phyloP scores from a whole-genome alignment of 2,113 vertebrate genomes.

The Equus quagga region DNA sequence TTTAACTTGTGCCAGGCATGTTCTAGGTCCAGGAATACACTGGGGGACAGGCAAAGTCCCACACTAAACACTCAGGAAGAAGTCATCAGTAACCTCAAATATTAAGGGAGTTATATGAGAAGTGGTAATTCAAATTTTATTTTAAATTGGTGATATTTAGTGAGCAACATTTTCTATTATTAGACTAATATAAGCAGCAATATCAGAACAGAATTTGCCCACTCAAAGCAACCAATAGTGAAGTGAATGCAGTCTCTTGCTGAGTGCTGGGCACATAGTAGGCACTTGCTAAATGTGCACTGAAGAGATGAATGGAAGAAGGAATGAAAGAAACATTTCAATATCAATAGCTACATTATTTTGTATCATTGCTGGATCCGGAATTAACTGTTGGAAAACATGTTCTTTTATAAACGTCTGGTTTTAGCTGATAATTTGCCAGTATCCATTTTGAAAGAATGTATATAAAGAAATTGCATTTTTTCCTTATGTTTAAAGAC shows the following conservation, averaged over 20 bases:
- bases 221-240: background rate
- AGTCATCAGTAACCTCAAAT: background rate
- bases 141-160: background rate
- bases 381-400: background rate
- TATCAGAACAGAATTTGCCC: background rate
- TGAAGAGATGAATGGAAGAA: background rate
- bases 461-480: background rate
- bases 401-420: background rate
- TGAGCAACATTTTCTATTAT: background rate
- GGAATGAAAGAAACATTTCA: background rate
- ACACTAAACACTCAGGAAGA: background rate
- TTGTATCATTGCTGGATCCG: background rate
- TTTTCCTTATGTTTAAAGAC: conserved; percentile 36
- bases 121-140: conserved; percentile 13
- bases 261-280: background rate
- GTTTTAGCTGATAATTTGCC: background rate
- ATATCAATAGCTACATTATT: background rate
- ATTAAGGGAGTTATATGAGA: background rate
- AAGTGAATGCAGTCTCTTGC: background rate
- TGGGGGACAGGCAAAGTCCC: background rate
- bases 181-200: background rate
- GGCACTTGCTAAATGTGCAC: background rate
- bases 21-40: background rate
- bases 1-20: background rate
- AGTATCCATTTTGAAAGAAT: conserved; percentile 14